Evolutionary conservation across 1,140 invertebrate genomes (phyloP).

Genomic region (Zaprionus inermis): DNA sequence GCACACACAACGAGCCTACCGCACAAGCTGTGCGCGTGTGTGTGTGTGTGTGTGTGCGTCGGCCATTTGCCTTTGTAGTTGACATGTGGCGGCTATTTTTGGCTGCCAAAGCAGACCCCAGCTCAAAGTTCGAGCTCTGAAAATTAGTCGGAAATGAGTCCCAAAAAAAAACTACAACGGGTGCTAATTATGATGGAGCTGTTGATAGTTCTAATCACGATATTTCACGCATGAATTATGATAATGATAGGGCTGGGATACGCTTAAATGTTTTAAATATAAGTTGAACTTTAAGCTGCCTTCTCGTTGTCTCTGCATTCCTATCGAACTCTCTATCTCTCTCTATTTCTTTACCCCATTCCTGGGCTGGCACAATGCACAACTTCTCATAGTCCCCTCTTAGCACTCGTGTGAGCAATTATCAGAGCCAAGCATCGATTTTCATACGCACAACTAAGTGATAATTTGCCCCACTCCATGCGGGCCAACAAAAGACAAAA

Average conservation of each 20-base stretch:
- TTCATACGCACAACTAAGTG: slow-evolving; percentile 43
- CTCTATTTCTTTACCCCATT: no score
- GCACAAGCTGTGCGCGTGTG: slow-evolving; percentile 14
- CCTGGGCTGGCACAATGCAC: no score
- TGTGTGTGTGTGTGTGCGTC: slow-evolving; percentile 12
- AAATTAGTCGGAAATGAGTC: neutral
- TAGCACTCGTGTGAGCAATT: slow-evolving; percentile 39
- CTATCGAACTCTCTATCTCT: no score
- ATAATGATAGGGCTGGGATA: neutral
- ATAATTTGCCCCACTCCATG: slow-evolving; percentile 30
- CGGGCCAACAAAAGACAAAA: slow-evolving; percentile 7
- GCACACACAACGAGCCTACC: slow-evolving; percentile 20
- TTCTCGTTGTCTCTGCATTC: neutral
- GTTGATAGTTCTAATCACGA: neutral
- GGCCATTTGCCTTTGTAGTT: slow-evolving; percentile 38
- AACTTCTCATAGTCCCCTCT: no score
- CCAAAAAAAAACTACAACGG: neutral
- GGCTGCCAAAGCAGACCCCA: neutral
- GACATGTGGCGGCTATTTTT: slow-evolving; percentile 33
- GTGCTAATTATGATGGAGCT: slow-evolving; percentile 1
- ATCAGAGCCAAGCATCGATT: slow-evolving; percentile 50
- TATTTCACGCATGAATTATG: neutral
- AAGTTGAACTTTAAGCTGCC: neutral
- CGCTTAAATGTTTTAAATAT: neutral
- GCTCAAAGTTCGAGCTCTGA: neutral